These are phyloP conservation scores for Neuroterus valhalla DNA, from an alignment of 1,140 invertebrate species.

Conservation along the genomic window DNA sequence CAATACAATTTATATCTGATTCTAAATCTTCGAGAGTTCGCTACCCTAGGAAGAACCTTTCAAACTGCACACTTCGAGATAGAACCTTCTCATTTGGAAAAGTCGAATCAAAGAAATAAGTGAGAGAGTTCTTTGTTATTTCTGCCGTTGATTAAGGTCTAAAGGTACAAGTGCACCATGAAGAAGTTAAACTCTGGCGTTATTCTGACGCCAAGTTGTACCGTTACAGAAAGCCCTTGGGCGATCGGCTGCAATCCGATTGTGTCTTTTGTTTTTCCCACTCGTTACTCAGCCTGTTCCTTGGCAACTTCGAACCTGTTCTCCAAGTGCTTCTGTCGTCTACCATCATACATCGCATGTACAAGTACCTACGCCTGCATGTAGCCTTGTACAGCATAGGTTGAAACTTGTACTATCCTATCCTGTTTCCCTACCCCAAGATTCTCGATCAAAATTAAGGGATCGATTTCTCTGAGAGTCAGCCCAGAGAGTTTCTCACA, in stretches of 20 bases:
- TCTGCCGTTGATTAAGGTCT: neutral
- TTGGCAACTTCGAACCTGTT: constrained; percentile 71
- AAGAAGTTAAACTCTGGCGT: constrained; percentile 46
- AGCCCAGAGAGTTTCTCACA: constrained; percentile 9
- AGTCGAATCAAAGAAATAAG: too few species aligned
- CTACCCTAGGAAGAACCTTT: too few species aligned
- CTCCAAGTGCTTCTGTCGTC: constrained; percentile 60
- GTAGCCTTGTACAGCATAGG: constrained; percentile 2
- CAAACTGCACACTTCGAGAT: too few species aligned
- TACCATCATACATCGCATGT: constrained; percentile 51
- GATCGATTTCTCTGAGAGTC: constrained; percentile 4
- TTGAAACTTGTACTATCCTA: constrained; percentile 4
- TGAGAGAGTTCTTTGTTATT: neutral
- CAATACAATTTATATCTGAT: too few species aligned
- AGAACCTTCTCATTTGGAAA: too few species aligned
- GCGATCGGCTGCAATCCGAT: constrained; percentile 73
- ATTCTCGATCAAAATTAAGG: constrained; percentile 17
- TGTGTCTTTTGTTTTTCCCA: constrained; percentile 72
- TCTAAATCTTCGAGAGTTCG: too few species aligned
- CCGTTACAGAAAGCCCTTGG: constrained; percentile 66
- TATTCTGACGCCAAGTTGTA: constrained; percentile 55
- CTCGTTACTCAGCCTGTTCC: constrained; percentile 67
- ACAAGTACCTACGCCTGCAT: constrained; percentile 34
- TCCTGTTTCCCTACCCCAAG: constrained; percentile 2
- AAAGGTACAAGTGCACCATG: constrained; percentile 17